Percentiles rank a stretch among this genome's conserved stretches.
Evolutionary conservation across 2,113 vertebrate genomes (phyloP).

Genomic region (Nothocercus nigrocapillus): DNA sequence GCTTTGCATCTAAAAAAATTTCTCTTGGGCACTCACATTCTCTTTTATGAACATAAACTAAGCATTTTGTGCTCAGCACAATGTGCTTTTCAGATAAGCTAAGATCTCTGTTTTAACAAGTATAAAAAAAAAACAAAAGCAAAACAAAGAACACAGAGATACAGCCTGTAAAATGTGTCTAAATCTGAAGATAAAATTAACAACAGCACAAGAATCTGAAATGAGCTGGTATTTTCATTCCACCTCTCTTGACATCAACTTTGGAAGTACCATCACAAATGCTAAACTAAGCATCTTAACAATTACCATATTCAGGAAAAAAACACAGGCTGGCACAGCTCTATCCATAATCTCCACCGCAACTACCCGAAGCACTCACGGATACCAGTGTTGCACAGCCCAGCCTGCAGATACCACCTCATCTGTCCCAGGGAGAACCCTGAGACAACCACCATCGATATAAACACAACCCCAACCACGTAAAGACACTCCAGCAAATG

Average conservation of each 20-base stretch:
- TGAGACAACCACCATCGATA: background rate
- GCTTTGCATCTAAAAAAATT: slow-evolving; percentile 9
- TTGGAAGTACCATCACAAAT: background rate
- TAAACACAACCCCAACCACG: background rate
- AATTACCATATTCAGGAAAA: background rate
- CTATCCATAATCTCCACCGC: background rate
- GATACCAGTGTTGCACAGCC: too few relatives aligned
- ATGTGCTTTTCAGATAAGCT: background rate
- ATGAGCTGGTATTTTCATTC: background rate
- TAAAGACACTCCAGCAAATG: background rate
- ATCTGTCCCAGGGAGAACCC: background rate
- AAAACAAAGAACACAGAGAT: background rate
- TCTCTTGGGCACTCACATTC: background rate
- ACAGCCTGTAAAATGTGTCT: background rate
- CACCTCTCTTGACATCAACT: background rate
- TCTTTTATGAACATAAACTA: background rate
- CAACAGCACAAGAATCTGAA: background rate
- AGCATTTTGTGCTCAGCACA: background rate
- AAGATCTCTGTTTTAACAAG: background rate
- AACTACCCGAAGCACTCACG: background rate
- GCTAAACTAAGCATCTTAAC: background rate
- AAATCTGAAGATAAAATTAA: background rate
- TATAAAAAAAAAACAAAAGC: background rate
- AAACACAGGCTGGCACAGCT: background rate
- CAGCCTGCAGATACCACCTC: background rate